Conservation (phyloP, 2,888 invertebrate genomes). For the Pachliopta kotzebuea region DNA sequence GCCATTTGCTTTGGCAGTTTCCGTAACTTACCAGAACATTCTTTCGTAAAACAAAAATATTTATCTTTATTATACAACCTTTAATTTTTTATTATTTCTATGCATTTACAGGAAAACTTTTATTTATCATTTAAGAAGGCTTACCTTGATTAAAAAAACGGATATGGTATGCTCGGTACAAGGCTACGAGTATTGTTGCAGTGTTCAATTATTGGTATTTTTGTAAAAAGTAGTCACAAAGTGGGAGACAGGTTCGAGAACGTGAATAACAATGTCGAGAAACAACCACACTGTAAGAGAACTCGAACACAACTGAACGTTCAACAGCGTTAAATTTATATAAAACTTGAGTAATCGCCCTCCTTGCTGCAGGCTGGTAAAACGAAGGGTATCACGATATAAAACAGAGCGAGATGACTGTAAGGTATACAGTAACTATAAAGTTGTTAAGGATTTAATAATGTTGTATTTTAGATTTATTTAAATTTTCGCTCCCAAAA, state of each 20-base stretch:
- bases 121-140: conserved; percentile 36
- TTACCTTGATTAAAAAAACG: conserved; percentile 50
- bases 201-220: conserved; percentile 31
- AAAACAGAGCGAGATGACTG: conserved; percentile 51
- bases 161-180: conserved; percentile 13
- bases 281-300: conserved; percentile 53
- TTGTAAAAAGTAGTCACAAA: conserved; percentile 58
- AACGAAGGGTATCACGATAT: conserved; percentile 51
- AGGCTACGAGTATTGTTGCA: conserved; percentile 24
- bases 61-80: conserved; percentile 20
- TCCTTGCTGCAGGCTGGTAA: conserved; percentile 49
- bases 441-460: neutral
- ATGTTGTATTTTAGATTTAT: neutral
- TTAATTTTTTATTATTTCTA: conserved; percentile 11
- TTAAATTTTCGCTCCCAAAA: too few relatives aligned
- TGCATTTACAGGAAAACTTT: conserved; percentile 27
- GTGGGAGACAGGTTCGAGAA: conserved; percentile 45
- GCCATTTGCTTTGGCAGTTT: conserved; percentile 59
- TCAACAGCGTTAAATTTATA: conserved; percentile 61
- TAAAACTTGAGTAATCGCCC: conserved; percentile 66
- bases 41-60: conserved; percentile 21
- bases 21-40: conserved; percentile 38
- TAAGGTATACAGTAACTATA: conserved; percentile 35
- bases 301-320: conserved; percentile 70
- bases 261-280: conserved; percentile 44